Conservation (phyloP, 2,888 invertebrate genomes). For the Acanthococcus lagerstroemiae region DNA sequence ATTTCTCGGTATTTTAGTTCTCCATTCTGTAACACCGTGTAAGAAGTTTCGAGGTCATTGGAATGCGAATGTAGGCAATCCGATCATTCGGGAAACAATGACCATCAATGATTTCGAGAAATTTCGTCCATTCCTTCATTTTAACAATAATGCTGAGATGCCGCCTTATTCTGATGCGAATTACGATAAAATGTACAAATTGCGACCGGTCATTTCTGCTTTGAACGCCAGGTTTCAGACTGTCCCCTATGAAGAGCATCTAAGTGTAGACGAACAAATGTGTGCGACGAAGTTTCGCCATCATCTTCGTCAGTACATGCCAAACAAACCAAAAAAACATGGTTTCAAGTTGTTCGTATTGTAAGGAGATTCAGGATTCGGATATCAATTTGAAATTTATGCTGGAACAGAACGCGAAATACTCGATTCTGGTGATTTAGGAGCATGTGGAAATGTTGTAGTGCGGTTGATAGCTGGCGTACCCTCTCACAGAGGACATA, state of each 20-base stretch:
- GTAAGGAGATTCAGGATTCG: no score
- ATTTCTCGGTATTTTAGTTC: background rate
- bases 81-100: background rate
- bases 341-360: no score
- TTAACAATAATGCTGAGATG: background rate
- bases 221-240: background rate
- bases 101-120: background rate
- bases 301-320: conserved; percentile 1
- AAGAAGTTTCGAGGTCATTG: background rate
- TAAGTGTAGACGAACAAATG: conserved; percentile 24
- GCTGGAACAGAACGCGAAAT: no score
- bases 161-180: background rate
- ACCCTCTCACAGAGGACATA: background rate
- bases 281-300: conserved; percentile 4
- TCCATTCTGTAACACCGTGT: background rate
- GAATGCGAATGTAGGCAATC: background rate
- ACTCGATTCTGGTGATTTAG: no score
- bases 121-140: conserved; percentile 1
- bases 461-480: background rate
- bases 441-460: background rate
- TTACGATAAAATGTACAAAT: conserved; percentile 15
- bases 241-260: conserved; percentile 12
- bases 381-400: no score
- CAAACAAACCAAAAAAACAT: conserved; percentile 5
- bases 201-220: background rate